Conservation (phyloP, 1,140 invertebrate genomes). For the Drosophila pallidifrons region DNA sequence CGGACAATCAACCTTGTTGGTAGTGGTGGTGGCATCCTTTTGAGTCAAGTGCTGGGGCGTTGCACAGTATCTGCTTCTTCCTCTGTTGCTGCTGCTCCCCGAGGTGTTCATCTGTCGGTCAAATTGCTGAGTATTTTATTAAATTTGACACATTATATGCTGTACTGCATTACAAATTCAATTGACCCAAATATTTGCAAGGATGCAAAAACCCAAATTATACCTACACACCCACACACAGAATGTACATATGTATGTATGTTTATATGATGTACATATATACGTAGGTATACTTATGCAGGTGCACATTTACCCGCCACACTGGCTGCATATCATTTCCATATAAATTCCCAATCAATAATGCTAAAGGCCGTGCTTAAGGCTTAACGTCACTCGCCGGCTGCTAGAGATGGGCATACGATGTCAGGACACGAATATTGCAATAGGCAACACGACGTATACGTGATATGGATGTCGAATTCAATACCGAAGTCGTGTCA, state of each 20-base stretch:
- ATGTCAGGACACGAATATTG: not conserved
- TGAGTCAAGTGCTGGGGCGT: not conserved
- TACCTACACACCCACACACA: slow-evolving; percentile 1
- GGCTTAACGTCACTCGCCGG: slow-evolving; percentile 13
- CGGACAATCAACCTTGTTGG: not conserved
- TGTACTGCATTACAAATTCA: slow-evolving; percentile 62
- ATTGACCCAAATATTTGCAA: slow-evolving; percentile 57
- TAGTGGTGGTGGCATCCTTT: not conserved
- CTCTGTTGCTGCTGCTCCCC: not conserved
- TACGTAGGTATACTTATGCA: not conserved
- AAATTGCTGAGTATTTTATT: slow-evolving; percentile 58
- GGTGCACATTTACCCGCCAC: slow-evolving; percentile 7
- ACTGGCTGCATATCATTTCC: slow-evolving; percentile 42
- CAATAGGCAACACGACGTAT: not conserved
- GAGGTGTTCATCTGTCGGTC: slow-evolving; percentile 51
- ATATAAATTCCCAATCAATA: slow-evolving; percentile 57
- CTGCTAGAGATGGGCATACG: slow-evolving; percentile 2
- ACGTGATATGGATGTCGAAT: not conserved
- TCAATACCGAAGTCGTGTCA: not conserved
- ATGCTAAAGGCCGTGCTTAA: slow-evolving; percentile 48
- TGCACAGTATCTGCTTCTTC: not conserved
- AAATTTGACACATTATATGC: slow-evolving; percentile 64
- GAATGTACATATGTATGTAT: not conserved
- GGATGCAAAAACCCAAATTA: slow-evolving; percentile 35
- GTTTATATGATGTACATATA: not conserved